Percentiles rank a stretch among this genome's conserved stretches.
These are phyloP conservation scores for Pyrrhosoma nymphula DNA, from an alignment of 2,888 invertebrate genomes.

Conservation along the genomic window DNA sequence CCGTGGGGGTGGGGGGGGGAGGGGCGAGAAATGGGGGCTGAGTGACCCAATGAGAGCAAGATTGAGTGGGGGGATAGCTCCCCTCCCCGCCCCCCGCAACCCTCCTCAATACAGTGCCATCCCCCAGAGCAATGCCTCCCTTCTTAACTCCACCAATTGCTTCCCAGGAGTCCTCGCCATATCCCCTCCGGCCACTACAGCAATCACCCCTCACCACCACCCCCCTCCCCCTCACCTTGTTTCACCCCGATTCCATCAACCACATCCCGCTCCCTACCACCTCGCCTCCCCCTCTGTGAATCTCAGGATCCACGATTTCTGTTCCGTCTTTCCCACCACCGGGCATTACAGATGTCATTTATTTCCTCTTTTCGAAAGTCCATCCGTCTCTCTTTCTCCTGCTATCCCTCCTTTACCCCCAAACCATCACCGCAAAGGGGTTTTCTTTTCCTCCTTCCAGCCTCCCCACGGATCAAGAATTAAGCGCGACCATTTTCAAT, in stretches of 20 bases:
- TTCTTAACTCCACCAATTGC: neutral
- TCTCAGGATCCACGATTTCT: neutral
- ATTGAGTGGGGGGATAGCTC: neutral
- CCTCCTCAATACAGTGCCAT: neutral
- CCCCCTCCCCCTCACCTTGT: too few species aligned
- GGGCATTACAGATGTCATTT: constrained; percentile 39
- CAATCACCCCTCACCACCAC: too few species aligned
- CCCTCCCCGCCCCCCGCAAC: neutral
- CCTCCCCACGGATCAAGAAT: constrained; percentile 37
- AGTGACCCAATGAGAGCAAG: neutral
- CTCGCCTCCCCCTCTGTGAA: neutral
- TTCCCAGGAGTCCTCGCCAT: neutral
- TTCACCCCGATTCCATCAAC: neutral
- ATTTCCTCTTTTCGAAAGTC: constrained; percentile 34
- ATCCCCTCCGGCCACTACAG: too few species aligned
- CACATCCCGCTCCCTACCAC: neutral
- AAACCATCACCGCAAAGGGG: neutral
- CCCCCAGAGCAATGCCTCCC: neutral
- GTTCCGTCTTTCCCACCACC: neutral
- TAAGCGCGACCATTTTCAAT: constrained; percentile 54
- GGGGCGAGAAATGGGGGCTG: neutral
- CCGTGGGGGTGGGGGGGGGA: neutral
- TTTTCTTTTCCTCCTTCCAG: neutral
- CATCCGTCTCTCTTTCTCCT: neutral
- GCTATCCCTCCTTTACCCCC: neutral